Evolutionary conservation across 1,140 invertebrate species (phyloP).

Genomic region (Diuraphis noxia): DNA sequence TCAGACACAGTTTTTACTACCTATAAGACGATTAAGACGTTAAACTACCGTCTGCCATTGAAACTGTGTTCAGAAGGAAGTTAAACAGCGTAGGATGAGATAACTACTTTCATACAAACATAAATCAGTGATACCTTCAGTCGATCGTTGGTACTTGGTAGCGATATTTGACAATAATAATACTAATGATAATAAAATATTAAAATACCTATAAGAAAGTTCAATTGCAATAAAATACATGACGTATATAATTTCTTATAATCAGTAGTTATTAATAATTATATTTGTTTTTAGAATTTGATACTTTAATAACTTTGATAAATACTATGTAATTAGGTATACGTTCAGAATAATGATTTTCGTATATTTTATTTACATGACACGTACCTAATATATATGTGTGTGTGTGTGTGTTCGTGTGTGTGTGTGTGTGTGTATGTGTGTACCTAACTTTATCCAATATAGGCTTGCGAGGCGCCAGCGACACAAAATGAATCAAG

Average conservation of each 20-base stretch:
- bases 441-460: neutral
- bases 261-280: neutral
- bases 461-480: constrained; percentile 77
- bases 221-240: neutral
- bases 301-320: neutral
- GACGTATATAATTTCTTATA: too few relatives aligned
- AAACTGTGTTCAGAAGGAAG: too few relatives aligned
- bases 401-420: too few relatives aligned
- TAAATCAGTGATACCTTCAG: neutral
- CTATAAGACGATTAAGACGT: neutral
- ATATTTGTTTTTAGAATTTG: neutral
- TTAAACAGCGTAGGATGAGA: neutral
- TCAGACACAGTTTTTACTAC: neutral
- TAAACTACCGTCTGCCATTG: too few relatives aligned
- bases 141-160: neutral
- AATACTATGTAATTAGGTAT: neutral
- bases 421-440: too few relatives aligned
- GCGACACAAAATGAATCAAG: constrained; percentile 85
- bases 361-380: neutral
- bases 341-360: neutral
- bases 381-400: too few relatives aligned
- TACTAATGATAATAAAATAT: neutral
- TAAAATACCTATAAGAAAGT: neutral
- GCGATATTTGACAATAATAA: neutral
- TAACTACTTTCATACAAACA: neutral